These are phyloP conservation scores for Nephrotoma guestfalica DNA, from an alignment of 2,888 invertebrate species.

Conservation along the genomic window DNA sequence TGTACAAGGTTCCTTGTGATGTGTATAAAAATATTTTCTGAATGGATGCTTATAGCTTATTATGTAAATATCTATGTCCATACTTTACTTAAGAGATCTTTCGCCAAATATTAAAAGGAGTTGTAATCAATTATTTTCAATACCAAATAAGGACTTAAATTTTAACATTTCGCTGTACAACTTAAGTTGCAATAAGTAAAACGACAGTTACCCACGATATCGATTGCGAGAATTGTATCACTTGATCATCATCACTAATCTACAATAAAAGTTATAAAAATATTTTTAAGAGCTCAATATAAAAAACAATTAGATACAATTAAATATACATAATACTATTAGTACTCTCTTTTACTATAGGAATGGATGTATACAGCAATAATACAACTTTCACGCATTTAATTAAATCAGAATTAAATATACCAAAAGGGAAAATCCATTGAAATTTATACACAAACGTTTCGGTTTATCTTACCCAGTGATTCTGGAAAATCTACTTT, in stretches of 20 bases:
- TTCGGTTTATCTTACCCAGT: not conserved
- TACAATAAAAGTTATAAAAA: not conserved
- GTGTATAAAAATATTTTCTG: too few species aligned
- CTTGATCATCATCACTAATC: not conserved
- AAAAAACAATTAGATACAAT: not conserved
- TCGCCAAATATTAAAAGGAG: not conserved
- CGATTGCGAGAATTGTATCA: not conserved
- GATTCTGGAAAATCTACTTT: not conserved
- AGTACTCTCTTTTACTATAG: not conserved
- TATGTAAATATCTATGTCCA: too few species aligned
- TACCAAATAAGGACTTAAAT: not conserved
- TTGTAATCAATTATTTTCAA: not conserved
- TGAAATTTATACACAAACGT: not conserved
- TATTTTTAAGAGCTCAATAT: not conserved
- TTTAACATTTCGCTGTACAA: not conserved
- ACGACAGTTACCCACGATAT: not conserved
- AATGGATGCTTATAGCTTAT: too few species aligned
- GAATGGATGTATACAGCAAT: not conserved
- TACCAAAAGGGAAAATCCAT: not conserved
- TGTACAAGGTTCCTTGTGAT: too few species aligned
- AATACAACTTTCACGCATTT: not conserved
- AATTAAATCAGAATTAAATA: not conserved
- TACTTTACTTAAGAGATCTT: not conserved
- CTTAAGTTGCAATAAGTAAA: not conserved
- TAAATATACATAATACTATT: not conserved